Evolutionary conservation across 2,113 vertebrate genomes (phyloP).

Genomic region (Pantherophis guttatus): DNA sequence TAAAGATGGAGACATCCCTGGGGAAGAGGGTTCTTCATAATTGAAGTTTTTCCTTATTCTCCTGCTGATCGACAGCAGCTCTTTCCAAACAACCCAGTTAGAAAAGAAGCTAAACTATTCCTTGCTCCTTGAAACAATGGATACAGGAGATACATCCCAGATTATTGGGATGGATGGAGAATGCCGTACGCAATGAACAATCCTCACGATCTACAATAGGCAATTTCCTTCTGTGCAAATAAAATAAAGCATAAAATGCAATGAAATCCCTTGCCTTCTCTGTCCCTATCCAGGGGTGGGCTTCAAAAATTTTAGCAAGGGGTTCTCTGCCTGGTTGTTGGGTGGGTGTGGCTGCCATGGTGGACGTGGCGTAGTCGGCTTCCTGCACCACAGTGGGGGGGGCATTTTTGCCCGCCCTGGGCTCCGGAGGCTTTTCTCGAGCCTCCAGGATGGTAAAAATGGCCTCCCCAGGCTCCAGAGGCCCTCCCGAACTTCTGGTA

Average conservation of each 20-base stretch:
- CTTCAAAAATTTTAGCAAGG: too few species aligned
- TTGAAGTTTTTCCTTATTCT: neutral
- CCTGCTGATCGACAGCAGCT: slow-evolving; percentile 3
- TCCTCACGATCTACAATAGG: neutral
- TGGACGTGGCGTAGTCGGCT: too few species aligned
- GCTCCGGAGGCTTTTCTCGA: too few species aligned
- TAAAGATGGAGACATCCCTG: neutral
- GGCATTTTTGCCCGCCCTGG: too few species aligned
- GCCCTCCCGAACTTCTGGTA: too few species aligned
- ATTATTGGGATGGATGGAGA: neutral
- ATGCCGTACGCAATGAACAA: neutral
- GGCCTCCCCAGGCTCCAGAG: too few species aligned
- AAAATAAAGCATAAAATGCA: neutral
- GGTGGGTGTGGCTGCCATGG: too few species aligned
- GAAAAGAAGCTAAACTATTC: slow-evolving; percentile 9
- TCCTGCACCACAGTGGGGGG: too few species aligned
- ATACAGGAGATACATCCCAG: neutral
- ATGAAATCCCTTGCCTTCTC: neutral
- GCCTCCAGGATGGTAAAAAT: too few species aligned
- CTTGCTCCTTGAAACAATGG: neutral
- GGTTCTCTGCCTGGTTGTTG: too few species aligned
- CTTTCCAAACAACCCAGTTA: slow-evolving; percentile 25
- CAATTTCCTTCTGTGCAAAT: neutral
- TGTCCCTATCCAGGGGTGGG: neutral
- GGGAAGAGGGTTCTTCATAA: neutral